Conservation (phyloP, 2,888 invertebrate species). For the Paralinhomoeus sp. region DNA sequence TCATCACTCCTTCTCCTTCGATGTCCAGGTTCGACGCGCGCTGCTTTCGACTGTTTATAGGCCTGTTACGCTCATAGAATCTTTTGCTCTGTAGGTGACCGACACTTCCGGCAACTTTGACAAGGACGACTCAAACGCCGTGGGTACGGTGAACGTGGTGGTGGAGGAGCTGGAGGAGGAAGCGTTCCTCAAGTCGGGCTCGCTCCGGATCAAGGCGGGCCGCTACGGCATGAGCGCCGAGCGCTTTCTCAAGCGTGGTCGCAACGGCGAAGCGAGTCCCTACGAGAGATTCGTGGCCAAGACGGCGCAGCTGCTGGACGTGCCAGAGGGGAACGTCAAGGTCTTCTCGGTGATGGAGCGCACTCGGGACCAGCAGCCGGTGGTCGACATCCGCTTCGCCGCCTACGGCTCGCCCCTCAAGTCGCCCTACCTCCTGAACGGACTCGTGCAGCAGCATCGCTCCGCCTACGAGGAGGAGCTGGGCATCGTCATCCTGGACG, state of each 20-base stretch:
- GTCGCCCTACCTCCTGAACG: conserved; percentile 74
- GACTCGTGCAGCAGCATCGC: conserved; percentile 70
- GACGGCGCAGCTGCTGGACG: conserved; percentile 50
- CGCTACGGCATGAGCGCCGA: conserved; percentile 50
- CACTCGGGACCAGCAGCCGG: conserved; percentile 3
- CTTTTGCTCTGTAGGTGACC: no score
- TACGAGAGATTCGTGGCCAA: conserved; percentile 26
- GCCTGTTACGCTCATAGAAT: no score
- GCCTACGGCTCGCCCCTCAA: conserved; percentile 26
- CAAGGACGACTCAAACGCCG: conserved; percentile 79
- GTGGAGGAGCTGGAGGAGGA: conserved; percentile 84
- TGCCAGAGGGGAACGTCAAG: conserved; percentile 53
- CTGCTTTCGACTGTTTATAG: no score
- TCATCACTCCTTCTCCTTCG: no score
- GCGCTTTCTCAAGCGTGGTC: conserved; percentile 49
- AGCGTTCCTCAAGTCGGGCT: conserved; percentile 81
- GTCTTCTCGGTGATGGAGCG: conserved; percentile 69
- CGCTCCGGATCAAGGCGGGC: conserved; percentile 44
- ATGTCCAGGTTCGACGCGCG: no score
- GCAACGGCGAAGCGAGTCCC: conserved; percentile 8
- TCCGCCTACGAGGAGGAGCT: conserved; percentile 41
- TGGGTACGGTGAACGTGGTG: conserved; percentile 80
- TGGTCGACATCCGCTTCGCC: conserved; percentile 19
- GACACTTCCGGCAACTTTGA: no score
- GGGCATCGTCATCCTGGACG: conserved; percentile 26